Evolutionary conservation across 2,113 vertebrate genomes (phyloP), one percentile per base, ranked within the genome.

Genomic region (Lampris megalopsis): DNA sequence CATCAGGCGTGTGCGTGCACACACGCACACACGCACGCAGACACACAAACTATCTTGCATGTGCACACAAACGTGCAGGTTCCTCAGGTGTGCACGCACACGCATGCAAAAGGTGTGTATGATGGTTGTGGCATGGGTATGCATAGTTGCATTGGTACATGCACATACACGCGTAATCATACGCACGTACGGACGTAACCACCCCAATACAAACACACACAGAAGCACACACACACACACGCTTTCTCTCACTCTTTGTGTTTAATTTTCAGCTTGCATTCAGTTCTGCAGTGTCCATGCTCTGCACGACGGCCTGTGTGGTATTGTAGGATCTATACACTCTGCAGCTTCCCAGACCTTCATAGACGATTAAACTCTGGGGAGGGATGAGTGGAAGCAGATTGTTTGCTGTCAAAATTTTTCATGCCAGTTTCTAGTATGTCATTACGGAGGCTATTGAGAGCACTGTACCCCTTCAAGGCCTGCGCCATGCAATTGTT

Each of bases 361-460:
- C 48, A 48, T n/a, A 47, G 66, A 54, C 63, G 54, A 49, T 71
- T 59, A 36, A 47, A 36, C 73, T 65, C 80, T 63, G 74, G 77
- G 82, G 77, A 79, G 54, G 40, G 9, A 54, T 77, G 68, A 82
- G 67, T 80, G 56, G 48, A 85, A 85, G 75, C 80, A 78, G 62
- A 79, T 75, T 74, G 65, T 77, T 83, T 85, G 80, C 84, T 91
- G 80, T 76, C 75, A 64, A 75, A 24, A 37, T 75, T 64, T 73
- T 79, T 76, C 69, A 60, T 74, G 57, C 52, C 73, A 48, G 69
- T 82, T 73, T 86, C 69, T 60, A 24, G 24, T 24, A 70, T 86
- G 74, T 77, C 47, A 79, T 78, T 82, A 79, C 2, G 9, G 53
- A 47, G 37, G 41, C 68, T 64, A 82, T 73, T 47, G 56, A 66